These are phyloP conservation scores for Gymnosoma rotundatum DNA, from an alignment of 2,888 invertebrate species.

Conservation along the genomic window DNA sequence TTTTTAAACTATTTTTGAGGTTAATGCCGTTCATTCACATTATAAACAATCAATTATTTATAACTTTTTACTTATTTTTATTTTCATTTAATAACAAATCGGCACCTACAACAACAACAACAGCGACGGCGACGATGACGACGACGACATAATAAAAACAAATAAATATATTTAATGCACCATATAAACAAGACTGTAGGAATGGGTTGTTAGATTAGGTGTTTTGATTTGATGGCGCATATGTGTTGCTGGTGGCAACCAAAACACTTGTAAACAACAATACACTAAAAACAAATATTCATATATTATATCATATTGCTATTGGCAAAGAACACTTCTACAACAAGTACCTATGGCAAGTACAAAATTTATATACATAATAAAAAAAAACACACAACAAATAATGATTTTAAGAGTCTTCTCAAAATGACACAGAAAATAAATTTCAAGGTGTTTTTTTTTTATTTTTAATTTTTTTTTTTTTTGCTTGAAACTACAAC, in stretches of 20 bases:
- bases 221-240: constrained; percentile 21
- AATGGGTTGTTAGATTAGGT: background rate
- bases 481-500: too few relatives aligned
- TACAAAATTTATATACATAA: too few relatives aligned
- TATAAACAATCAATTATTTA: constrained; percentile 62
- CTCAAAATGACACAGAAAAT: constrained; percentile 50
- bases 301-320: too few relatives aligned
- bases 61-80: constrained; percentile 41
- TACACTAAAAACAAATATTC: too few relatives aligned
- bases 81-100: constrained; percentile 49
- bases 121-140: too few relatives aligned
- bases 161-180: background rate
- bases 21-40: constrained; percentile 78
- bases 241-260: constrained; percentile 25
- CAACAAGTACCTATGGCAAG: too few relatives aligned
- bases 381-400: too few relatives aligned
- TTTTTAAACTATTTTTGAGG: constrained; percentile 68
- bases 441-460: constrained; percentile 26
- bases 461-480: too few relatives aligned
- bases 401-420: background rate
- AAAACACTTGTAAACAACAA: background rate
- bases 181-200: constrained; percentile 18
- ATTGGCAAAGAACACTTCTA: too few relatives aligned
- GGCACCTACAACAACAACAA: constrained; percentile 11
- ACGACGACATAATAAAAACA: background rate